Conservation (phyloP, 37 sponge, comb jelly and placozoan genomes). For the Crambe crambe region DNA sequence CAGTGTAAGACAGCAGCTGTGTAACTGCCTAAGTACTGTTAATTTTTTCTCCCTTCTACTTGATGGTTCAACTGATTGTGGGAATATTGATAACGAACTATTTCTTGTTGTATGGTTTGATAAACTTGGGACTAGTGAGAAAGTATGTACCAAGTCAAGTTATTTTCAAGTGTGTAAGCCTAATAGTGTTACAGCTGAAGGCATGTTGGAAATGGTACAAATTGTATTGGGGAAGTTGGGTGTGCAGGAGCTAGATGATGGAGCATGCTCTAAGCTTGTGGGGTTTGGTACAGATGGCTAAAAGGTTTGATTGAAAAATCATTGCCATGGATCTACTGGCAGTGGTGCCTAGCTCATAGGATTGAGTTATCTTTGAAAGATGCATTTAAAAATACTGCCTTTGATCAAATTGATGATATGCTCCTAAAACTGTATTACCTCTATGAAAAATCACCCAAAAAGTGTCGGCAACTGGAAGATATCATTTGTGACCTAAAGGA, state of each 20-base stretch:
- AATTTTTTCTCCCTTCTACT: slow-evolving; percentile 53
- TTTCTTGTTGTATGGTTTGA: slow-evolving; percentile 61
- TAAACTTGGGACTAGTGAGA: not conserved
- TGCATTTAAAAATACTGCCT: slow-evolving; percentile 59
- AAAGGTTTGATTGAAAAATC: slow-evolving; percentile 65
- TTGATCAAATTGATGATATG: slow-evolving; percentile 73
- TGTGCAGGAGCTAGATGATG: slow-evolving; percentile 24
- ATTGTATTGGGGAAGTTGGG: too few relatives aligned
- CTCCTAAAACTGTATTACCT: slow-evolving; percentile 59
- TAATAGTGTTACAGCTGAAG: too few relatives aligned
- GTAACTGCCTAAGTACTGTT: slow-evolving; percentile 28
- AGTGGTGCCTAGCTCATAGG: slow-evolving; percentile 80
- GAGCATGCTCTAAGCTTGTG: slow-evolving; percentile 49
- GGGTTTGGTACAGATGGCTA: slow-evolving; percentile 69
- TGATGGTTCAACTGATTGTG: slow-evolving; percentile 69
- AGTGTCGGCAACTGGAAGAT: slow-evolving; percentile 59
- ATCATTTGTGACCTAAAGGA: slow-evolving; percentile 49
- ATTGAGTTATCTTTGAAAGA: slow-evolving; percentile 65
- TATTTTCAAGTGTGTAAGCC: not conserved
- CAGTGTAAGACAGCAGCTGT: slow-evolving; percentile 15
- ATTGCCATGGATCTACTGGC: slow-evolving; percentile 76
- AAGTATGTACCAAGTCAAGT: too few relatives aligned
- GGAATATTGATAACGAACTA: slow-evolving; percentile 59
- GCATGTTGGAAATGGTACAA: too few relatives aligned
- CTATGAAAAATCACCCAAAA: slow-evolving; percentile 68